phyloP scores from a whole-genome alignment of 2,888 invertebrate genomes.

The Drosophila nigricruria region DNA sequence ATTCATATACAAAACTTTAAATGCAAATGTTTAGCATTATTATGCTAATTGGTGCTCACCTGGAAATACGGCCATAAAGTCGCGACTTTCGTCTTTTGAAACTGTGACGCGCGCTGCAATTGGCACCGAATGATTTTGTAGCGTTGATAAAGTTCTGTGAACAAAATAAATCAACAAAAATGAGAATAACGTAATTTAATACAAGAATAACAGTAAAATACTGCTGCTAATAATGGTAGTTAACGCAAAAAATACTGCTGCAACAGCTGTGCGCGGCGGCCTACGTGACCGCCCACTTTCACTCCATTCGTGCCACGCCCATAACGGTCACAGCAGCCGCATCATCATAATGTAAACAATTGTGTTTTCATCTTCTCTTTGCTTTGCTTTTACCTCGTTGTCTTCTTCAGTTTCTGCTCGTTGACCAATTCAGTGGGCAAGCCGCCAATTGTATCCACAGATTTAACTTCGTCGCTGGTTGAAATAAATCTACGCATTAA shows the following conservation, averaged over 20 bases:
- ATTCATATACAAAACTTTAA: slow-evolving; percentile 5
- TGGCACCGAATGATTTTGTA: slow-evolving; percentile 83
- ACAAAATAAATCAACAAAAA: background rate
- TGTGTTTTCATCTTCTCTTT: slow-evolving; percentile 10
- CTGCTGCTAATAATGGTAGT: background rate
- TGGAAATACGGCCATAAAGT: slow-evolving; percentile 95
- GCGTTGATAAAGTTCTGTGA: slow-evolving; percentile 83
- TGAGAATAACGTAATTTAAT: background rate
- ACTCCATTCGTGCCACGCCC: slow-evolving; percentile 18
- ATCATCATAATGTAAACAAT: slow-evolving; percentile 44
- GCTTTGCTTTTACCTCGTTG: slow-evolving; percentile 55
- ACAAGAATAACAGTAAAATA: slow-evolving; percentile 6
- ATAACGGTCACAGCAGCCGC: background rate
- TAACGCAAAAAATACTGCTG: slow-evolving; percentile 15
- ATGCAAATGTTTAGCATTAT: slow-evolving; percentile 49
- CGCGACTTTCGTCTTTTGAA: slow-evolving; percentile 93
- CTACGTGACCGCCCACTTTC: slow-evolving; percentile 68
- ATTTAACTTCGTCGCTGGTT: slow-evolving; percentile 81
- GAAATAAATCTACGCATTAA: slow-evolving; percentile 67
- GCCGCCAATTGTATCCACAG: slow-evolving; percentile 77
- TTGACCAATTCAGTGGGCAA: slow-evolving; percentile 77
- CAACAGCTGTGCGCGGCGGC: slow-evolving; percentile 55
- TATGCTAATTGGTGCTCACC: slow-evolving; percentile 78
- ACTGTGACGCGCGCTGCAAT: slow-evolving; percentile 88
- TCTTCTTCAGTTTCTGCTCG: slow-evolving; percentile 80